Evolutionary conservation across 2,888 invertebrate species (phyloP), one percentile per base, ranked within the genome.

Genomic region (Siphlonurus alternatus): DNA sequence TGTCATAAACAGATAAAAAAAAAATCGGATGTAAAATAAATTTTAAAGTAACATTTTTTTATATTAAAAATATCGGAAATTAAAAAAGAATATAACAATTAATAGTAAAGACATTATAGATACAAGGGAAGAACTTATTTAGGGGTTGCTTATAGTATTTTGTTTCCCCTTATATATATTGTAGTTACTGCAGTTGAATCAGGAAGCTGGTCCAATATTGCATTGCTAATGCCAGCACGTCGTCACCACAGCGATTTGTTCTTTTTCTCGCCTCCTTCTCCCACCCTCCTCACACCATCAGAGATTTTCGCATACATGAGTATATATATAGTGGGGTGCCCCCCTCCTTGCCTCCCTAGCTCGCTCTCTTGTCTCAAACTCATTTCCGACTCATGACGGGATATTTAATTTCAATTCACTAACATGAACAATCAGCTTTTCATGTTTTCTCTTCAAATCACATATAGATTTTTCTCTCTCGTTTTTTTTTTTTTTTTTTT

Each of bases 301-400:
- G n/a, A 51, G 53, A 51, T 10, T 51, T 51, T n/a, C 53, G n/a
- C 53, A n/a, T n/a, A n/a, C 53, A 51, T 10, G 10, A 51, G 53
- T 51, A n/a, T n/a, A 15, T 15, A 51, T 51, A n/a, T n/a, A n/a
- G 22, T 56, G 56, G 56, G n/a, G 5, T n/a, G 15, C 15, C 38
- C 38, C 38, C 19, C 22, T 10, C 15, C 20, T n/a, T 7, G 5
- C 22, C 22, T n/a, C 56, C 56, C n/a, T 20, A 56, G 5, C 19
- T 38, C 38, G 20, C 56, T 56, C 56, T 22, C 56, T 56, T 56
- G 56, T 56, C 56, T 56, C 56, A 56, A 56, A 56, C 56, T 56
- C 56, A 56, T 56, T 56, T 56, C 56, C 56, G 56, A 56, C 56
- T 56, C 56, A 56, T 56, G 56, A n/a, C 5, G 56, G 56, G 56